phyloP scores from a whole-genome alignment of 2,113 vertebrate genomes.

The Platichthys stellatus region DNA sequence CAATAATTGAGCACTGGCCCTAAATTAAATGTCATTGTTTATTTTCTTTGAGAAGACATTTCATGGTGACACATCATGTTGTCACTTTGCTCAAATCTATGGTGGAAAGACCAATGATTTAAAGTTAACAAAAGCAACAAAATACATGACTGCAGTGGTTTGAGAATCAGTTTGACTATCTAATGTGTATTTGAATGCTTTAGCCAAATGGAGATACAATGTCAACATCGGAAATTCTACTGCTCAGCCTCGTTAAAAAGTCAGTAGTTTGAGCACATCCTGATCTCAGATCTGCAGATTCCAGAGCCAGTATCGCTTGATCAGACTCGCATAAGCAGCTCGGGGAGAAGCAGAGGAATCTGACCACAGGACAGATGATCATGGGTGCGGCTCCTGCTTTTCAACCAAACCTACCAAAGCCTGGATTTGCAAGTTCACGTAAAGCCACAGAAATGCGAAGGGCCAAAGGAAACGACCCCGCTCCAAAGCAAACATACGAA shows the following conservation, averaged over 20 bases:
- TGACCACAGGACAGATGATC: slow-evolving; percentile 40
- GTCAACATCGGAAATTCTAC: too few species aligned
- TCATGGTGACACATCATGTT: background rate
- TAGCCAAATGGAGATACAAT: too few species aligned
- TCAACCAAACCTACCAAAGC: slow-evolving; percentile 47
- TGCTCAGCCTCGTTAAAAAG: too few species aligned
- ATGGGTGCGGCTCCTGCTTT: slow-evolving; percentile 73
- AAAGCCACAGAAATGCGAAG: slow-evolving; percentile 6
- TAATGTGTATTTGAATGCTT: too few species aligned
- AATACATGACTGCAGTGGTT: too few species aligned
- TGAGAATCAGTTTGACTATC: too few species aligned
- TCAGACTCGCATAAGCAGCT: background rate
- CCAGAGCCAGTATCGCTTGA: background rate
- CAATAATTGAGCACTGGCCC: too few species aligned
- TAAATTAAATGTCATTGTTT: background rate
- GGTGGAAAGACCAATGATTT: background rate
- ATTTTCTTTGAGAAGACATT: background rate
- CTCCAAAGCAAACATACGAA: background rate
- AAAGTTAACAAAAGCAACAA: too few species aligned
- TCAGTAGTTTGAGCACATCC: too few species aligned
- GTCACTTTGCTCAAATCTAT: too few species aligned
- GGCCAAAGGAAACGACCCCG: background rate
- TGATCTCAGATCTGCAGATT: background rate
- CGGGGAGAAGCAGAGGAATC: slow-evolving; percentile 21
- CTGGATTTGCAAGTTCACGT: slow-evolving; percentile 58